phyloP scores from a whole-genome alignment of 2,888 invertebrate species.

The Rotaria socialis region DNA sequence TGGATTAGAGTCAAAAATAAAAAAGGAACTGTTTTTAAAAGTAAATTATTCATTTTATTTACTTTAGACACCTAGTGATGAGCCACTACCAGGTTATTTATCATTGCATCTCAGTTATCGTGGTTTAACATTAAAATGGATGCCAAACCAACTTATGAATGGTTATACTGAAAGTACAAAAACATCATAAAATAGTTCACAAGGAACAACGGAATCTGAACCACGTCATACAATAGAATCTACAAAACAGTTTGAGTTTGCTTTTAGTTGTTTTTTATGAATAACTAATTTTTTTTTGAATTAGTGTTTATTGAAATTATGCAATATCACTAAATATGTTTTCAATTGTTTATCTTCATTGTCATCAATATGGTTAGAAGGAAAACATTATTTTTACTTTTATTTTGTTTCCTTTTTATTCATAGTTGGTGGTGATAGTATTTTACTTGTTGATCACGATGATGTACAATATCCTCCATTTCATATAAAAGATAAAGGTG shows the following conservation, averaged over 20 bases:
- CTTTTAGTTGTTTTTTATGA: too few relatives aligned
- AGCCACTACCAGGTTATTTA: constrained; percentile 47
- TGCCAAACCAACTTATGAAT: constrained; percentile 91
- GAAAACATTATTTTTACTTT: constrained; percentile 47
- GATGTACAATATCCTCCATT: constrained; percentile 87
- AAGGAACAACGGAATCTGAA: background rate
- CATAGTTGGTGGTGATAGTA: constrained; percentile 70
- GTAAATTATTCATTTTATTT: too few relatives aligned
- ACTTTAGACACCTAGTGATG: background rate
- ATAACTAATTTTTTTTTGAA: constrained; percentile 48
- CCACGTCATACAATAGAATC: background rate
- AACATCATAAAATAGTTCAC: background rate
- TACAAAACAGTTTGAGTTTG: background rate
- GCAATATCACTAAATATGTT: constrained; percentile 81
- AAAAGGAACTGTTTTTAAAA: too few relatives aligned
- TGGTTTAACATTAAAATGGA: constrained; percentile 81
- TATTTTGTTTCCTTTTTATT: constrained; percentile 15
- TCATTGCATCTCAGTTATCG: constrained; percentile 48
- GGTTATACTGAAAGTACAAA: constrained; percentile 63
- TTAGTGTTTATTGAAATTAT: constrained; percentile 77
- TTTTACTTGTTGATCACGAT: constrained; percentile 84
- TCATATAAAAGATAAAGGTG: constrained; percentile 82
- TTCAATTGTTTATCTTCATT: constrained; percentile 89
- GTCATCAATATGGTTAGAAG: constrained; percentile 74
- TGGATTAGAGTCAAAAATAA: too few relatives aligned